Conservation (phyloP, 2,113 vertebrate species). For the Pteropus alecto region DNA sequence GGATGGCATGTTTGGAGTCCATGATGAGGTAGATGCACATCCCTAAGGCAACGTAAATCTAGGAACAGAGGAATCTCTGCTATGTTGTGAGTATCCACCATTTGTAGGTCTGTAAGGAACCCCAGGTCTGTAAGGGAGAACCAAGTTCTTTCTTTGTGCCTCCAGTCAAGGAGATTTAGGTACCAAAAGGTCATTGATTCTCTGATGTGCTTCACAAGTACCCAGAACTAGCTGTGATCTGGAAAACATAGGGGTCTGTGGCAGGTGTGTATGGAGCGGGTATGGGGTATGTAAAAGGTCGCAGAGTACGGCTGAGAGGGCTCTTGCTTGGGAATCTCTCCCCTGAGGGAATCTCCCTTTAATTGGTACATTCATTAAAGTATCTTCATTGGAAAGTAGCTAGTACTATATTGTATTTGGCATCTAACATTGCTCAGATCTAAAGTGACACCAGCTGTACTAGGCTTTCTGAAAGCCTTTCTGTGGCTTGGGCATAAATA, state of each 20-base stretch:
- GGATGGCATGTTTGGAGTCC: neutral
- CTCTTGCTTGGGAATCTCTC: neutral
- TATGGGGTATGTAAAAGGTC: neutral
- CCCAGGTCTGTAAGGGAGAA: neutral
- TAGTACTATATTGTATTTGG: neutral
- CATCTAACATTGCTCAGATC: neutral
- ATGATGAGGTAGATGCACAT: neutral
- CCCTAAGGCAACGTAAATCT: neutral
- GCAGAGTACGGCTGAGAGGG: neutral
- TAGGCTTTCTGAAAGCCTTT: neutral
- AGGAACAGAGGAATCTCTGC: too few relatives aligned
- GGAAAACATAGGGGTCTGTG: neutral
- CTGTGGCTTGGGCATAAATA: conserved; percentile 7
- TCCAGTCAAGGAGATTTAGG: neutral
- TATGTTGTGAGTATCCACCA: neutral
- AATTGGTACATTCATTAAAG: neutral
- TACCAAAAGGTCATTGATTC: neutral
- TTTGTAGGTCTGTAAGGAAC: neutral
- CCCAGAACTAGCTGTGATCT: neutral
- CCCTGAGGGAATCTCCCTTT: neutral
- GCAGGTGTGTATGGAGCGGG: neutral
- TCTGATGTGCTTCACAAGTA: neutral
- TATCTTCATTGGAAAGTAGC: neutral
- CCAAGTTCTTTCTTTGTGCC: neutral
- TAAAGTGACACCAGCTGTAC: neutral